These are phyloP conservation scores for Nymphalis c-album DNA, from an alignment of 2,888 invertebrate genomes.

Conservation along the genomic window DNA sequence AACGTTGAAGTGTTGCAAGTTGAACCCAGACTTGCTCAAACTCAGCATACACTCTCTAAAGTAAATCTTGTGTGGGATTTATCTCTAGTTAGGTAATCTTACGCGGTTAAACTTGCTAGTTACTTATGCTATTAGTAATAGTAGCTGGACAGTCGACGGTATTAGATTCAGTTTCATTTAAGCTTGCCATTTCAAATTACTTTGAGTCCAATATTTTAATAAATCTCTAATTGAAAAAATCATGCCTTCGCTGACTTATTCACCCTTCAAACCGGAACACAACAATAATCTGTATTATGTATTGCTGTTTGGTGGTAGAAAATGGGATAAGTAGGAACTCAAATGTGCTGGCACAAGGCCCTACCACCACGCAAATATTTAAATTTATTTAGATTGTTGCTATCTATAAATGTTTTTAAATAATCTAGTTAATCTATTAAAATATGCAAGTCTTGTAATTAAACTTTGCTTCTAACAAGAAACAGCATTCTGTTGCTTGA, in stretches of 20 bases:
- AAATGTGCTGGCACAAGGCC: no score
- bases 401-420: not conserved
- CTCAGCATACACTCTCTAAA: constrained; percentile 5
- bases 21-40: not conserved
- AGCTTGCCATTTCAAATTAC: not conserved
- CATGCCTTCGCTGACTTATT: no score
- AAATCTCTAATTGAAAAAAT: no score
- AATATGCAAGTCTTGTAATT: constrained; percentile 4
- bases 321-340: no score
- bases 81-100: constrained; percentile 11
- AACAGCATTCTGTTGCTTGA: not conserved
- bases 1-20: constrained; percentile 1
- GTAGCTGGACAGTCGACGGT: not conserved
- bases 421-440: not conserved
- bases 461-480: constrained; percentile 7
- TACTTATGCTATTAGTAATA: constrained; percentile 8
- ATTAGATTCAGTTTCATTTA: not conserved
- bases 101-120: constrained; percentile 6
- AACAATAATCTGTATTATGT: no score
- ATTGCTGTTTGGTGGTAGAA: no score
- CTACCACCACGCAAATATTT: no score
- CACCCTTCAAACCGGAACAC: no score
- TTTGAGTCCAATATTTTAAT: no score
- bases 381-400: no score
- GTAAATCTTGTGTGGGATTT: constrained; percentile 6